phyloP scores from a whole-genome alignment of 2,888 invertebrate genomes.

The Tenthredo notha region DNA sequence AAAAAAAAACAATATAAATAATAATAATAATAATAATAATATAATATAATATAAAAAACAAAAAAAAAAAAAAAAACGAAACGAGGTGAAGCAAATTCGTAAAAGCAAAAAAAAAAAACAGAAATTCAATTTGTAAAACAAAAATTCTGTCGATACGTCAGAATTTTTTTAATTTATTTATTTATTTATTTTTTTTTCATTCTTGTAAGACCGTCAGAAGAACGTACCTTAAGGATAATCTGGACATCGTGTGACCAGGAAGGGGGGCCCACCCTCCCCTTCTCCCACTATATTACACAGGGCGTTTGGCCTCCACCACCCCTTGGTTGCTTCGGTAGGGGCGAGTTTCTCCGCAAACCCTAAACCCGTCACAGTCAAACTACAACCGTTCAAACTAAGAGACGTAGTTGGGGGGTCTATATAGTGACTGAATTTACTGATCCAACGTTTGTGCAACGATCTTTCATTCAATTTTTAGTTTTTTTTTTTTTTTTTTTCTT shows the following conservation, averaged over 20 bases:
- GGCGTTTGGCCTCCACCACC: conserved; percentile 42
- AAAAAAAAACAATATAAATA: too few relatives aligned
- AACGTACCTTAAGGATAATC: neutral
- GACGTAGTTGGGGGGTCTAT: neutral
- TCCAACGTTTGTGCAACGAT: neutral
- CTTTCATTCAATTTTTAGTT: neutral
- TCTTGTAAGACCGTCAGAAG: neutral
- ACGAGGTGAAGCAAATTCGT: too few relatives aligned
- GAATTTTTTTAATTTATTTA: too few relatives aligned
- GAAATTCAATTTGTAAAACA: too few relatives aligned
- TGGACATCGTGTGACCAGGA: conserved; percentile 37
- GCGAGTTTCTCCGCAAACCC: conserved; percentile 33
- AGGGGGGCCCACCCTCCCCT: conserved; percentile 33
- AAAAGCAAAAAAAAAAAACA: too few relatives aligned
- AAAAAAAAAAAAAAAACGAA: too few relatives aligned
- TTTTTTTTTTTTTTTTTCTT: neutral
- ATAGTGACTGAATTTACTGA: neutral
- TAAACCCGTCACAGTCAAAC: conserved; percentile 48
- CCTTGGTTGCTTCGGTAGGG: conserved; percentile 35
- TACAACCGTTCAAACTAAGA: conserved; percentile 39
- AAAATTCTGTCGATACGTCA: too few relatives aligned
- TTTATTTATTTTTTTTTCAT: neutral
- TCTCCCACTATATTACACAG: conserved; percentile 31
- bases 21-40: too few relatives aligned
- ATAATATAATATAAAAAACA: too few relatives aligned